Evolutionary conservation across 2,888 invertebrate species (phyloP).

Genomic region (Seira musarum): DNA sequence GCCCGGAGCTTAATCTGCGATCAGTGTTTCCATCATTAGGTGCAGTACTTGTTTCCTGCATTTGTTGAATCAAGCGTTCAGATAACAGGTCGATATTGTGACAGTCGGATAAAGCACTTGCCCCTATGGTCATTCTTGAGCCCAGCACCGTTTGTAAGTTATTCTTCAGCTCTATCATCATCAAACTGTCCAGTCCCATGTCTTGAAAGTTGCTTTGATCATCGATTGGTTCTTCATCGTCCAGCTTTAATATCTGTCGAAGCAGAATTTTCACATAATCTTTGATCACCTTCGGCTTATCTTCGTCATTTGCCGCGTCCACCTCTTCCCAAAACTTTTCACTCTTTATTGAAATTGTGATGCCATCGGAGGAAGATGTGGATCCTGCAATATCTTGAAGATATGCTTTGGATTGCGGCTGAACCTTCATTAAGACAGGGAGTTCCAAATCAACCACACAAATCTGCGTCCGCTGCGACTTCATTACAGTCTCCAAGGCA

Average conservation of each 20-base stretch:
- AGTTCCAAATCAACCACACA: conserved; percentile 47
- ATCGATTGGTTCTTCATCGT: conserved; percentile 55
- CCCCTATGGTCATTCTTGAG: conserved; percentile 37
- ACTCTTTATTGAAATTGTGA: too few relatives aligned
- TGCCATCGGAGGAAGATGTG: conserved; percentile 35
- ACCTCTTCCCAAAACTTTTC: conserved; percentile 63
- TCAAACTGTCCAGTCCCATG: conserved; percentile 61
- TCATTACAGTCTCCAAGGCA: conserved; percentile 51
- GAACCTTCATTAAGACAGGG: conserved; percentile 36
- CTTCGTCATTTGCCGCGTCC: conserved; percentile 34
- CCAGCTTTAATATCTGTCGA: conserved; percentile 43
- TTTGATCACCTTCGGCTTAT: conserved; percentile 37
- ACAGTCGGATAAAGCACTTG: conserved; percentile 38
- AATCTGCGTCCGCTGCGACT: conserved; percentile 39
- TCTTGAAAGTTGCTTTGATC: conserved; percentile 61
- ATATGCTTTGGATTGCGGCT: conserved; percentile 49
- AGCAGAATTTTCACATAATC: too few relatives aligned
- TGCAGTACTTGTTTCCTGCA: too few relatives aligned
- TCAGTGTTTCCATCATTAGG: too few relatives aligned
- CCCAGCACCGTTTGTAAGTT: conserved; percentile 49
- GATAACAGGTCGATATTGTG: conserved; percentile 36
- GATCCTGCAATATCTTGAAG: conserved; percentile 40
- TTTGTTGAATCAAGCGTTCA: too few relatives aligned
- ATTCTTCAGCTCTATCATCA: conserved; percentile 62
- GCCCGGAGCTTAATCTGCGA: too few relatives aligned